Conservation (phyloP, 2,797 vertebrate genomes). For the Gymnocypris eckloni region DNA sequence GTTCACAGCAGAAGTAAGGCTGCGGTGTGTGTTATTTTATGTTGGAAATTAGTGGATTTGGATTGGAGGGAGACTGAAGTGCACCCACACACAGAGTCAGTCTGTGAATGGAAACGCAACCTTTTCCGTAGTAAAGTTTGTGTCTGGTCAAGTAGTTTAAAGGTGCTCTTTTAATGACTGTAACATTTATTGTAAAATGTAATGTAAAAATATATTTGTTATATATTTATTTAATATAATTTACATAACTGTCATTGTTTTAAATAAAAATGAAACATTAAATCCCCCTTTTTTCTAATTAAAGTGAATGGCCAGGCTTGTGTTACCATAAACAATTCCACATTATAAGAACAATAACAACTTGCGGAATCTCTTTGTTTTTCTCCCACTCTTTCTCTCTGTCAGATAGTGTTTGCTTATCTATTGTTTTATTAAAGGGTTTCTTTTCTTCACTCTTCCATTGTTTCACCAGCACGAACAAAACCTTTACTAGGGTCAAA, state of each 20-base stretch:
- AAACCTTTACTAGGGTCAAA: slow-evolving; percentile 82
- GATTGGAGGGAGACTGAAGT: not conserved
- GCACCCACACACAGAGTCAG: slow-evolving; percentile 10
- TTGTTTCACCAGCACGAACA: slow-evolving; percentile 79
- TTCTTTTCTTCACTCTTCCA: slow-evolving; percentile 76
- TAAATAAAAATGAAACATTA: not conserved
- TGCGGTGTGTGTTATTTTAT: slow-evolving; percentile 1
- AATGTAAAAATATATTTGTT: not conserved
- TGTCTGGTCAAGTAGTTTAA: not conserved
- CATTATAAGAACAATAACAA: slow-evolving; percentile 73
- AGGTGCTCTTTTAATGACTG: not conserved
- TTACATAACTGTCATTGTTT: slow-evolving; percentile 35
- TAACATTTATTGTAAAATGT: not conserved
- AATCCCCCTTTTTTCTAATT: slow-evolving; percentile 57
- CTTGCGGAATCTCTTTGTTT: slow-evolving; percentile 7
- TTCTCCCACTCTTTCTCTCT: slow-evolving; percentile 44
- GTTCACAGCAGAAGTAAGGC: slow-evolving; percentile 13
- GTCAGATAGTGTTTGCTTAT: slow-evolving; percentile 80
- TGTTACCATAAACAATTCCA: slow-evolving; percentile 70
- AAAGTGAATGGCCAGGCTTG: slow-evolving; percentile 70
- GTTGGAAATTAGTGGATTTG: slow-evolving; percentile 25
- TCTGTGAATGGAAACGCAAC: not conserved
- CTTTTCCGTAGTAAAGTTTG: not conserved
- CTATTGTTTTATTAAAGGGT: slow-evolving; percentile 84
- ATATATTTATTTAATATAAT: not conserved